Evolutionary conservation across 2,113 vertebrate species (phyloP), one percentile per base, ranked within the genome.

Genomic region (Columbina picui): DNA sequence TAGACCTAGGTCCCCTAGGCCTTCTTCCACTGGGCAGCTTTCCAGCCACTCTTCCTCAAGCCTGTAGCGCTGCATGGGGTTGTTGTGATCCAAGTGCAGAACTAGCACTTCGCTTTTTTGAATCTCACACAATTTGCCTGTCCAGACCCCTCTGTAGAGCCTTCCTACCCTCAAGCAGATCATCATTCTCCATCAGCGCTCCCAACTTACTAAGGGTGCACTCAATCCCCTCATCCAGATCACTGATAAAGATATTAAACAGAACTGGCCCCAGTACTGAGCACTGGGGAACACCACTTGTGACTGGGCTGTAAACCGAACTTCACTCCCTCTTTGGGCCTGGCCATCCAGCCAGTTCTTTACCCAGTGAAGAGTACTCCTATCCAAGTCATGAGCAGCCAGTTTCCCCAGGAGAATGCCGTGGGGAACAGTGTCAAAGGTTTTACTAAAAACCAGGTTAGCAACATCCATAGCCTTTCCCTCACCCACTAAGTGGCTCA

Each of bases 21-120:
- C n/a, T n/a, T n/a, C n/a, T n/a, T n/a, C 53, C 1, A 0, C 16
- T 1, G 1, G 34, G 32, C 45, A 52, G 15, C 38, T 27, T 45
- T 45, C 45, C 38, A 45, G 55, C 13, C 17, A 5, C 30, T 60
- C 32, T 8, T 13, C 32, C 20, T 23, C 12, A 39, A 67, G 30
- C 14, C 52, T 77, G 11, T 7, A n/a, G n/a, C 1, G 1, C 2
- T 57, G 25, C 60, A 5, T 11, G 25, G 25, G 34, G 19, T n/a
- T 67, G 41, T 12, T 67, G 52, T 57, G 30, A n/a, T 30, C 19
- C 17, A 27, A 57, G 15, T 9, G 52, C 43, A 57, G 43, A 19
- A 86, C 19, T 0, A 0, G 19, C 43, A 43, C 34, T 50, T 8
- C 3, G 34, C 21, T 41, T 59, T 34, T 45, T 45, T 45, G 43